Percentiles rank a stretch among this genome's conserved stretches.
phyloP scores from a whole-genome alignment of 2,113 vertebrate genomes.

The Scatophagus argus region DNA sequence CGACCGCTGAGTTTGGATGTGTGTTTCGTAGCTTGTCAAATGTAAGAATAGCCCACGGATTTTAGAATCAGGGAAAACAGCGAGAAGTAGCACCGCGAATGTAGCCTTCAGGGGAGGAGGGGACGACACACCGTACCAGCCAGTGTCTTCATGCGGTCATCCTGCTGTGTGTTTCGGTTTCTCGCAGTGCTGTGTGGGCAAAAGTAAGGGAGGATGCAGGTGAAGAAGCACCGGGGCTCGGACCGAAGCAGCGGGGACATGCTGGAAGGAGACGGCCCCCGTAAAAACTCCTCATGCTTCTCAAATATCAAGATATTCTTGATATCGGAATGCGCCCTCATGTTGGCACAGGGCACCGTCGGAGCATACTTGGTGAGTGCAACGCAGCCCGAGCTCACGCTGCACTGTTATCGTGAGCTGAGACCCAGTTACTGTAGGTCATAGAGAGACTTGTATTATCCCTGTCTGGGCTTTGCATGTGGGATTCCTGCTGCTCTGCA shows the following conservation, averaged over 20 bases:
- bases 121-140: conserved; percentile 21
- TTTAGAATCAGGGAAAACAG: not conserved
- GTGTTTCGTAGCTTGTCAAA: conserved; percentile 50
- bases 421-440: not conserved
- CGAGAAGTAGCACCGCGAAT: conserved; percentile 56
- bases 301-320: conserved; percentile 97
- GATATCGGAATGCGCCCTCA: conserved; percentile 95
- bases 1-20: conserved; percentile 65
- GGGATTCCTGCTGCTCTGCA: not conserved
- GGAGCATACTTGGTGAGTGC: conserved; percentile 98
- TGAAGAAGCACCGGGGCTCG: conserved; percentile 85
- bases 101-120: conserved; percentile 54
- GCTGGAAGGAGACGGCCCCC: conserved; percentile 83
- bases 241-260: conserved; percentile 81
- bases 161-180: conserved; percentile 43
- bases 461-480: not conserved
- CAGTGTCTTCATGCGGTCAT: conserved; percentile 37
- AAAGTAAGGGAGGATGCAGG: conserved; percentile 84
- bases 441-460: not conserved
- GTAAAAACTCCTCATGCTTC: conserved; percentile 91
- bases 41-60: conserved; percentile 22
- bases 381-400: conserved; percentile 17
- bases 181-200: conserved; percentile 49
- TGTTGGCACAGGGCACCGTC: conserved; percentile 98
- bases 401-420: not conserved